These are phyloP conservation scores for Antidorcas marsupialis DNA, from an alignment of 2,113 vertebrate genomes.

Conservation along the genomic window DNA sequence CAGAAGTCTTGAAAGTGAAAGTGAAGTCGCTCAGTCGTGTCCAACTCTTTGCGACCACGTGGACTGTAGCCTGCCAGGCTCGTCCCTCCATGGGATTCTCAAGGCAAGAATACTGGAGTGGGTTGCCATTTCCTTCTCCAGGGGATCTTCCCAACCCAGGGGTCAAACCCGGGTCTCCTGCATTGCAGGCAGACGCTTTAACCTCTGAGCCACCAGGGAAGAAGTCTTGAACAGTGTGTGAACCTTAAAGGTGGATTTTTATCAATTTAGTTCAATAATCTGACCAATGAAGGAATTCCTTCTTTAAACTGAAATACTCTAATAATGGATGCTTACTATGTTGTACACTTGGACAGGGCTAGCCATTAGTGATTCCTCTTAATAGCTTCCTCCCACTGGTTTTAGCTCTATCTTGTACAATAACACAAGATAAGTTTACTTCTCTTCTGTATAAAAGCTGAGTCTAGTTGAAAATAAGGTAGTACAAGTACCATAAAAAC, in stretches of 20 bases:
- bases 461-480: background rate
- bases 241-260: background rate
- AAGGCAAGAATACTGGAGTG: no score
- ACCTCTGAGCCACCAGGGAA: background rate
- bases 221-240: background rate
- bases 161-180: no score
- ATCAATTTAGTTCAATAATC: background rate
- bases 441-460: background rate
- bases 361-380: background rate
- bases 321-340: background rate
- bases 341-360: background rate
- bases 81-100: no score
- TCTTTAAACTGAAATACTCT: background rate
- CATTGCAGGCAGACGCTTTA: no score
- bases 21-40: no score
- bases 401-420: background rate
- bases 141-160: no score
- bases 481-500: background rate
- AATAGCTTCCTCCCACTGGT: background rate
- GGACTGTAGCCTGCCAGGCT: no score
- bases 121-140: no score
- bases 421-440: background rate
- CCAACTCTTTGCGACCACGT: no score
- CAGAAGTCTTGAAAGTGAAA: background rate
- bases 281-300: background rate